Evolutionary conservation across 2,888 invertebrate species (phyloP), one percentile per base, ranked within the genome.

Genomic region (Drosophila mettleri): DNA sequence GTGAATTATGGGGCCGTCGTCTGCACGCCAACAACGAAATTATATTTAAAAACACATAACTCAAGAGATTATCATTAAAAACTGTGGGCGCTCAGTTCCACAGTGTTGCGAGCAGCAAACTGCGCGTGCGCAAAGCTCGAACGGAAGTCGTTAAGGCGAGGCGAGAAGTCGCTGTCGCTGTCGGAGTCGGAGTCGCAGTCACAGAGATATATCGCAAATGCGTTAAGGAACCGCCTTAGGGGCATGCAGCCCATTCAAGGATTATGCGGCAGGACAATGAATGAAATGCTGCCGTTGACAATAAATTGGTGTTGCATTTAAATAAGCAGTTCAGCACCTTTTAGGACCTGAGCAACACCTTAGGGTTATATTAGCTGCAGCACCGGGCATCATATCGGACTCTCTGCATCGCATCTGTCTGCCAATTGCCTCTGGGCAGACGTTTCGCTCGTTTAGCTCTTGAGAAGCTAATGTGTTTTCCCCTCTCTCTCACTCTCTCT

Each of bases 11-110:
- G 72, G 45, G 46, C 62, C 80, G 86, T 78, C 82, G 84, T 86
- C 84, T 84, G 88, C 79, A 83, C 85, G 81, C 85, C 79, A 89
- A 79, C 88, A 85, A 73, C 91, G 88, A 91, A 91, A 91, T 91
- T 91, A 91, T 91, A 91, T 92, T 91, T 91, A 91, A 91, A 91
- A 92, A 90, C 90, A 88, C 91, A 91, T 91, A 91, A 91, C 90
- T 91, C 89, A 92, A 70, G 75, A 92, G 91, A 91, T 91, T 91
- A 91, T 91, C 91, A 91, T 91, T 91, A 92, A 91, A 91, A 91
- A 78, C 85, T 79, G 91, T 91, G 90, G 91, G 92, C 82, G 91
- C 89, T 86, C 82, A 24, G 41, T 39, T 31, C 29, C 53, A 34
- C 39, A 54, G 48, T n/a, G 24, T 61, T 54, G 59, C 34, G 69